phyloP scores from a whole-genome alignment of 2,888 invertebrate genomes.

The Mythimna loreyi region DNA sequence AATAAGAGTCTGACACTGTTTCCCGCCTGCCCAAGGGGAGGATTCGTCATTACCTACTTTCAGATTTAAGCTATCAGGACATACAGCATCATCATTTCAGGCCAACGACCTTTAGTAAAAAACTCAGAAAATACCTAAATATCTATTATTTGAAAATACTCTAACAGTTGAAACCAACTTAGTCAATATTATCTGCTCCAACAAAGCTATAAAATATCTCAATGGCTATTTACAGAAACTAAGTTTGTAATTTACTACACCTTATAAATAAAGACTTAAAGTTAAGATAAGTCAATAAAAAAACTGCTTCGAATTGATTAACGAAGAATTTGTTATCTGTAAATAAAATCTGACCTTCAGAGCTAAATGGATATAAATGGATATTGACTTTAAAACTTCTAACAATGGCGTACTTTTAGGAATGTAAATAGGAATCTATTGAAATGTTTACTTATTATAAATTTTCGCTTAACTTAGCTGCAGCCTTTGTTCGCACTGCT shows the following conservation, averaged over 20 bases:
- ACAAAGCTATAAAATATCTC: conserved; percentile 65
- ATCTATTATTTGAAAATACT: conserved; percentile 19
- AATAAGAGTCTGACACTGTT: no score
- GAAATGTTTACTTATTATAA: background rate
- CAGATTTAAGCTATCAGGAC: no score
- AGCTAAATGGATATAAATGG: conserved; percentile 2
- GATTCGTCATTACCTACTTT: no score
- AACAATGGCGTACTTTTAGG: background rate
- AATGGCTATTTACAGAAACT: conserved; percentile 61
- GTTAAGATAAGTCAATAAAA: conserved; percentile 38
- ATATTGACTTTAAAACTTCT: conserved; percentile 14
- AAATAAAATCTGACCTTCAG: conserved; percentile 17
- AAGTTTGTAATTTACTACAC: conserved; percentile 63
- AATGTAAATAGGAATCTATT: background rate
- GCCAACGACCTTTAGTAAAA: no score
- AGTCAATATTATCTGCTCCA: conserved; percentile 52
- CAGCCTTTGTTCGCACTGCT: no score
- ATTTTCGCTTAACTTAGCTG: no score
- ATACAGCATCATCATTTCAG: background rate
- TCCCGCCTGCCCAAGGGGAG: no score
- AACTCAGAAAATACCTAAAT: background rate
- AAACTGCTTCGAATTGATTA: conserved; percentile 33
- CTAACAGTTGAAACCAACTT: conserved; percentile 13
- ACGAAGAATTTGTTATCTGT: conserved; percentile 24
- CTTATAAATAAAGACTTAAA: conserved; percentile 61